Conservation (phyloP, 1,140 invertebrate species). For the Trinorchestia longiramus region DNA sequence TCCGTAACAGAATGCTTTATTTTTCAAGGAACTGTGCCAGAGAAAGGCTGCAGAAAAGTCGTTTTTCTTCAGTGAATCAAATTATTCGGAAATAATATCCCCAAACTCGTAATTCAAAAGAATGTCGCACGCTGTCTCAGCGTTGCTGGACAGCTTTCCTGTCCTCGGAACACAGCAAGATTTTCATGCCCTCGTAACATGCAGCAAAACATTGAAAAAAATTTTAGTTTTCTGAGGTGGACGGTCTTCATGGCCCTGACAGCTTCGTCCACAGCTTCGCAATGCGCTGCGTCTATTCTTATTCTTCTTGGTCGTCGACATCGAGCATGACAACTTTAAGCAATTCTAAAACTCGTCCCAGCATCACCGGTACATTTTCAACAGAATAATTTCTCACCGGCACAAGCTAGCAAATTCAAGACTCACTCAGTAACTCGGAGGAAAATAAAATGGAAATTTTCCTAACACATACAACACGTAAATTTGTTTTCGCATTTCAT, state of each 20-base stretch:
- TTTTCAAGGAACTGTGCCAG: background rate
- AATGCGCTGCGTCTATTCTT: background rate
- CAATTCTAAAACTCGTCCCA: slow-evolving; percentile 28
- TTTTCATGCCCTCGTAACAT: background rate
- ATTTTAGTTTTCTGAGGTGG: background rate
- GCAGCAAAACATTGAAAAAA: background rate
- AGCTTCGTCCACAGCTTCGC: slow-evolving; percentile 15
- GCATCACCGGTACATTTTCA: background rate
- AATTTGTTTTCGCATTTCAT: too few relatives aligned
- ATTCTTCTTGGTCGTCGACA: slow-evolving; percentile 4
- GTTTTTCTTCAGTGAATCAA: background rate
- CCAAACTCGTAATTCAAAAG: background rate
- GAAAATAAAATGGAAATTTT: background rate
- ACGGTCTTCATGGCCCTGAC: slow-evolving; percentile 2
- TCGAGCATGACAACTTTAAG: slow-evolving; percentile 40
- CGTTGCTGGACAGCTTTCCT: background rate
- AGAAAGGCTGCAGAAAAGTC: background rate
- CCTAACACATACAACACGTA: background rate
- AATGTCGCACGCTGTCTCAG: background rate
- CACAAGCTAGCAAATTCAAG: background rate
- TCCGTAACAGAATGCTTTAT: background rate
- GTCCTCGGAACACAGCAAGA: background rate
- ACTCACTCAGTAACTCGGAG: background rate
- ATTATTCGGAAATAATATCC: background rate
- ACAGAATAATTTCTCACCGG: background rate